Evolutionary conservation across 2,888 invertebrate species (phyloP).

Genomic region (Pecten maximus): DNA sequence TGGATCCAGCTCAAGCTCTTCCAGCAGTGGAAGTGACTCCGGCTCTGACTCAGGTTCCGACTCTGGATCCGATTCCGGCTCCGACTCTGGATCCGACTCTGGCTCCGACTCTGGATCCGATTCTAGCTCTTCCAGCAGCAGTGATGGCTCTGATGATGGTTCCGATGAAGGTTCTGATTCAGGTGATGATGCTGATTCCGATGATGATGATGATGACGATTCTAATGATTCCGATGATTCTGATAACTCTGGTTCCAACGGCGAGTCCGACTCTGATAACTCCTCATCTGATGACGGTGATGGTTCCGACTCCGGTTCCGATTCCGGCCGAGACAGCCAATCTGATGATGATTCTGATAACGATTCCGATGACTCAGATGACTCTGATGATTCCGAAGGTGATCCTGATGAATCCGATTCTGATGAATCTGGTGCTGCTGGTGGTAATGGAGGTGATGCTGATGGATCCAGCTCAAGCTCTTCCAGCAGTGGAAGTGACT

Average conservation of each 20-base stretch:
- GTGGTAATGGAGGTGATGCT: background rate
- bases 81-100: background rate
- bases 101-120: background rate
- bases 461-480: background rate
- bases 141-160: background rate
- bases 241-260: background rate
- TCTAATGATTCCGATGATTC: conserved; percentile 25
- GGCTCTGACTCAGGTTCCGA: background rate
- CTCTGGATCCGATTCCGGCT: background rate
- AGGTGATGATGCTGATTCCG: conserved; percentile 25
- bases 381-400: background rate
- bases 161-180: background rate
- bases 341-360: background rate
- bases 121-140: background rate
- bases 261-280: background rate
- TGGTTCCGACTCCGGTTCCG: conserved; percentile 8
- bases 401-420: background rate
- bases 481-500: too few relatives aligned
- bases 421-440: background rate
- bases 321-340: background rate
- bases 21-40: background rate
- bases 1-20: background rate
- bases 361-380: conserved; percentile 17
- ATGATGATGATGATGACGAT: background rate
- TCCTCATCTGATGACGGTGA: background rate